Evolutionary conservation across 2,888 invertebrate species (phyloP), one percentile per base, ranked within the genome.

Genomic region (Epirrhoe tristata): DNA sequence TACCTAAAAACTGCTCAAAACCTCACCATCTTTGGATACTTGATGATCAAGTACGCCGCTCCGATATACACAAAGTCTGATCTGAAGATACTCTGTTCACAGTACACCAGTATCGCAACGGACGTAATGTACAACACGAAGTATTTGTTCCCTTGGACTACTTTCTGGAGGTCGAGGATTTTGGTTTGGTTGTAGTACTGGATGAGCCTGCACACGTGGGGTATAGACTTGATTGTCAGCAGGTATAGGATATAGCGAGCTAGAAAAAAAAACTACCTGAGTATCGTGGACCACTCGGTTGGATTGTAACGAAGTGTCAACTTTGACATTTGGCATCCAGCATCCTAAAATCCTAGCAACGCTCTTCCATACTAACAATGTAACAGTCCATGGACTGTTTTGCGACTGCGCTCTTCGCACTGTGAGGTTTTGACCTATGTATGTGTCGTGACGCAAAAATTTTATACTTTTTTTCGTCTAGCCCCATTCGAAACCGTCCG

Each of bases 231-330:
- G 10, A 87, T 79, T 0, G 79, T 62, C 2, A 89, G 61, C 1
- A 87, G 63, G 72, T 85, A 89, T 7, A 85, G 12, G 0, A 83
- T 64, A 69, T 81, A 88, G 1, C 88, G 87, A 10, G 82, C 91
- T 91, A 82, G 32, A 82, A 79, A 24, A 24, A 24, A 24, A 2
- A 24, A 24, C 24, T 24, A n/a, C 24, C 1, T 24, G 1, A 24
- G 3, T 24, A 24, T 24, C 24, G n/a, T n/a, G n/a, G n/a, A n/a
- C 24, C 24, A 24, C 24, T 24, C 24, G n/a, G n/a, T n/a, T n/a
- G n/a, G n/a, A n/a, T n/a, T n/a, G n/a, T n/a, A n/a, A n/a, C n/a
- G n/a, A n/a, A n/a, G n/a, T n/a, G n/a, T n/a, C n/a, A n/a, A n/a
- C n/a, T n/a, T n/a, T n/a, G n/a, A n/a, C n/a, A n/a, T n/a, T n/a